Percentiles rank a stretch among this genome's conserved stretches.
Evolutionary conservation across 2,888 invertebrate genomes (phyloP).

Genomic region (Drosophila histrio): DNA sequence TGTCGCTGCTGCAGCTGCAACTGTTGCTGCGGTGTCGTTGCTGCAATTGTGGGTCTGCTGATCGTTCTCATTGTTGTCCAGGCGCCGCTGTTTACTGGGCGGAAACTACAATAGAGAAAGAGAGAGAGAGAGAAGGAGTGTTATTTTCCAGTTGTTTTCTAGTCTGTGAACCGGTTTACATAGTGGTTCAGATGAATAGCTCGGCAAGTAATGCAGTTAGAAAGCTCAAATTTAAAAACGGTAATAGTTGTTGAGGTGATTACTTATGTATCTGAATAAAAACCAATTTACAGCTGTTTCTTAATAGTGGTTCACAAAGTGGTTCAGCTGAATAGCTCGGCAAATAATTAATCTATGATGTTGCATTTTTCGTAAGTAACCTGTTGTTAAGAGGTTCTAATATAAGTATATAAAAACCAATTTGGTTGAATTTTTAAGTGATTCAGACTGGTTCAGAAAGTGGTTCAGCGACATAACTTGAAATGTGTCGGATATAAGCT

Average conservation of each 20-base stretch:
- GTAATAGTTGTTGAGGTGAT: not conserved
- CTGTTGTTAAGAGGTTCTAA: too few species aligned
- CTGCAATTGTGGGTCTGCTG: constrained; percentile 65
- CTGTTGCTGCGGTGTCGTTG: constrained; percentile 32
- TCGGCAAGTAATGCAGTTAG: not conserved
- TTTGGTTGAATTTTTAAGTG: too few species aligned
- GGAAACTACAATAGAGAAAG: constrained; percentile 48
- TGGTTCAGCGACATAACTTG: not conserved
- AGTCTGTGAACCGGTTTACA: constrained; percentile 6
- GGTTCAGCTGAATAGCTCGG: not conserved
- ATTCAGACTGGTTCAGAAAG: not conserved
- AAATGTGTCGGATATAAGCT: not conserved
- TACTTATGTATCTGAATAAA: not conserved
- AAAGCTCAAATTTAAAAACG: not conserved
- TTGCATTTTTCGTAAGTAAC: too few species aligned
- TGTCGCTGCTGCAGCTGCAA: constrained; percentile 7
- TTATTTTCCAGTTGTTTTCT: not conserved
- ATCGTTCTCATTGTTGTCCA: constrained; percentile 70
- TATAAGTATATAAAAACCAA: too few species aligned
- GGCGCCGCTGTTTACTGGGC: constrained; percentile 69
- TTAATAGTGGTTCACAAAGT: constrained; percentile 1
- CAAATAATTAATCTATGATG: too few species aligned
- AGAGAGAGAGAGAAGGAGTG: not conserved
- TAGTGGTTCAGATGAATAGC: not conserved
- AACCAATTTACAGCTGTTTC: not conserved